phyloP scores from a whole-genome alignment of 2,888 invertebrate genomes.

The Fragum whitleyi region DNA sequence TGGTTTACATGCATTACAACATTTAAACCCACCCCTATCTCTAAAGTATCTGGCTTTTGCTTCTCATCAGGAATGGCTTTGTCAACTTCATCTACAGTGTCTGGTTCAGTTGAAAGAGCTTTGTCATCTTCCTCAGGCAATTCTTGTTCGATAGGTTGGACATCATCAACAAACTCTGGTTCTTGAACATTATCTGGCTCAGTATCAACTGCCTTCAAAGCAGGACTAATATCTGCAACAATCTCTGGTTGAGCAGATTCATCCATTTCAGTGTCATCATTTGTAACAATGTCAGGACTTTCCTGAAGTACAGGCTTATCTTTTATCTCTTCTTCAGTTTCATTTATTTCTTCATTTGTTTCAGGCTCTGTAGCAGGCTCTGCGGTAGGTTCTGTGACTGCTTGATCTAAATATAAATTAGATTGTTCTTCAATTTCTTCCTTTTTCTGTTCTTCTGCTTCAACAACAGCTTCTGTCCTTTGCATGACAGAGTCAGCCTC shows the following conservation, averaged over 20 bases:
- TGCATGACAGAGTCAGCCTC: conserved; percentile 9
- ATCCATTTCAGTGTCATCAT: neutral
- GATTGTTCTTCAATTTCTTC: neutral
- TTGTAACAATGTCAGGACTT: neutral
- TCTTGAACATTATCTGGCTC: neutral
- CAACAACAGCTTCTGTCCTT: conserved; percentile 21
- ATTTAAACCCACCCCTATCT: conserved; percentile 57
- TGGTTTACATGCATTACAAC: conserved; percentile 20
- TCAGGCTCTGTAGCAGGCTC: conserved; percentile 2
- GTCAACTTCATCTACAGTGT: conserved; percentile 6
- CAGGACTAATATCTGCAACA: neutral
- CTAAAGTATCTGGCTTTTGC: conserved; percentile 35
- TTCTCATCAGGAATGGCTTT: neutral
- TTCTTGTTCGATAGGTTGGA: no score
- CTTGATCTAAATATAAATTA: neutral
- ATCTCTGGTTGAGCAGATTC: neutral
- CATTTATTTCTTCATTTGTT: neutral
- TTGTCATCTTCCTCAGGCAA: no score
- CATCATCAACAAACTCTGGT: neutral
- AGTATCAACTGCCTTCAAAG: neutral
- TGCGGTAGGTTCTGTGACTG: neutral
- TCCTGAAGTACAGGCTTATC: neutral
- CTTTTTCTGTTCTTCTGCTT: conserved; percentile 11
- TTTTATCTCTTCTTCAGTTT: neutral
- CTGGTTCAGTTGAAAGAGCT: neutral